A percentile compares a stretch with the other conserved stretches of the same genome.
These are phyloP conservation scores for Pilophorus perplexus DNA, from an alignment of 2,888 invertebrate species.

Conservation along the genomic window DNA sequence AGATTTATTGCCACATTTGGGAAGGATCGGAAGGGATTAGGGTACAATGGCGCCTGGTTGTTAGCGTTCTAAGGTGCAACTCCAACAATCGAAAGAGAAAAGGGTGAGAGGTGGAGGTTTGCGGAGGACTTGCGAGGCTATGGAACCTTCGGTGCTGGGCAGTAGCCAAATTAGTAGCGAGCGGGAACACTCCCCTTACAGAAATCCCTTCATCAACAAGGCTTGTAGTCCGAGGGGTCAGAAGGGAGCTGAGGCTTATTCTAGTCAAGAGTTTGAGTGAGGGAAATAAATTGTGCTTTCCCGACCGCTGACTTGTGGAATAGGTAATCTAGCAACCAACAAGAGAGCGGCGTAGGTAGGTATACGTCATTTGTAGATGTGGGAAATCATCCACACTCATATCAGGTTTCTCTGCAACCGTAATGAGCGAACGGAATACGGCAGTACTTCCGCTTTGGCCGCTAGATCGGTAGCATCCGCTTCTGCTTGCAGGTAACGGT, in stretches of 20 bases:
- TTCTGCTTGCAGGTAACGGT: too few species aligned
- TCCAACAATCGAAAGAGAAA: constrained; percentile 25
- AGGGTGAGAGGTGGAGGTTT: background rate
- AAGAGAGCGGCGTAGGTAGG: too few species aligned
- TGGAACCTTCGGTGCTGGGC: constrained; percentile 20
- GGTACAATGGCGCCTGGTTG: constrained; percentile 40
- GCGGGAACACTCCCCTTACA: background rate
- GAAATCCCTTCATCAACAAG: too few species aligned
- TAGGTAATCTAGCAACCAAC: background rate
- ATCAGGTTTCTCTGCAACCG: too few species aligned
- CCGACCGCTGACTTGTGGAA: background rate
- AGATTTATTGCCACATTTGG: constrained; percentile 33
- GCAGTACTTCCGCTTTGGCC: too few species aligned
- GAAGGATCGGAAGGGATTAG: constrained; percentile 38
- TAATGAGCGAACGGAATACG: too few species aligned
- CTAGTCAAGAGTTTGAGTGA: background rate
- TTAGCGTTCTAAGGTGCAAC: constrained; percentile 35
- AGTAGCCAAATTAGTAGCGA: constrained; percentile 33
- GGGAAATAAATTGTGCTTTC: background rate
- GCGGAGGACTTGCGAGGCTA: background rate
- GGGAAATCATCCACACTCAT: too few species aligned
- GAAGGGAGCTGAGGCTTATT: background rate
- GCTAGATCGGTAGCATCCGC: too few species aligned
- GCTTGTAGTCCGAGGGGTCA: background rate
- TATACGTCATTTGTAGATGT: too few species aligned